Evolutionary conservation across 2,797 vertebrate genomes (phyloP).

Genomic region (Saguinus oedipus): DNA sequence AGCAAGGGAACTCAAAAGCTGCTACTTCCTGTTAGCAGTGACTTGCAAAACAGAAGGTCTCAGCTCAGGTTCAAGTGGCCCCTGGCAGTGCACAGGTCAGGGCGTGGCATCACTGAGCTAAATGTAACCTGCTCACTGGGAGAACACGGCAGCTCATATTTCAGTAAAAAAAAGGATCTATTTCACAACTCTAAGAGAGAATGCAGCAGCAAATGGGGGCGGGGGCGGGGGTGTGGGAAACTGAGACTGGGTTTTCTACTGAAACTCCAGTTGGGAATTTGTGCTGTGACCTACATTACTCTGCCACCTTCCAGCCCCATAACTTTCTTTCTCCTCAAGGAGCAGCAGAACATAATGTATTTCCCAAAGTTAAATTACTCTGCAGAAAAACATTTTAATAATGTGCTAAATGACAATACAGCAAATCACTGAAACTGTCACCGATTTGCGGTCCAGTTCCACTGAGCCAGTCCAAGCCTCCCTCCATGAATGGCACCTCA

Average conservation of each 20-base stretch:
- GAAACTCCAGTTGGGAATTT: constrained; percentile 28
- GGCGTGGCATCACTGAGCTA: background rate
- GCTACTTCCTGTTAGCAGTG: background rate
- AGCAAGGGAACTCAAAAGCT: background rate
- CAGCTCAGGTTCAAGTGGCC: background rate
- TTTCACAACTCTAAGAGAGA: constrained; percentile 38
- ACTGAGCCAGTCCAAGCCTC: background rate
- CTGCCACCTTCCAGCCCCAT: fast-evolving
- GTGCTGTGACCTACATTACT: constrained; percentile 44
- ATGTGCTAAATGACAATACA: background rate
- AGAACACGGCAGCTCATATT: background rate
- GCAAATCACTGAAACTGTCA: background rate
- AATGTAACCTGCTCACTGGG: background rate
- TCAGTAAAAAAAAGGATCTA: constrained; percentile 23
- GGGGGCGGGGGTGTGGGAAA: background rate
- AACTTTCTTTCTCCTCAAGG: background rate
- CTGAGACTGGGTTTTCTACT: background rate
- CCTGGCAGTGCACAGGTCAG: background rate
- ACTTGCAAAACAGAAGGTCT: background rate
- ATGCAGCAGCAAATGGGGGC: background rate
- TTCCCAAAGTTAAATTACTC: constrained; percentile 30
- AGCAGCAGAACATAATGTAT: background rate
- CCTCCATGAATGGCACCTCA: background rate
- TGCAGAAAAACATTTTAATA: background rate
- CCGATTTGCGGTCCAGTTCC: background rate